phyloP scores from a whole-genome alignment of 2,888 invertebrate genomes.

The Caenorhabditis sp. region DNA sequence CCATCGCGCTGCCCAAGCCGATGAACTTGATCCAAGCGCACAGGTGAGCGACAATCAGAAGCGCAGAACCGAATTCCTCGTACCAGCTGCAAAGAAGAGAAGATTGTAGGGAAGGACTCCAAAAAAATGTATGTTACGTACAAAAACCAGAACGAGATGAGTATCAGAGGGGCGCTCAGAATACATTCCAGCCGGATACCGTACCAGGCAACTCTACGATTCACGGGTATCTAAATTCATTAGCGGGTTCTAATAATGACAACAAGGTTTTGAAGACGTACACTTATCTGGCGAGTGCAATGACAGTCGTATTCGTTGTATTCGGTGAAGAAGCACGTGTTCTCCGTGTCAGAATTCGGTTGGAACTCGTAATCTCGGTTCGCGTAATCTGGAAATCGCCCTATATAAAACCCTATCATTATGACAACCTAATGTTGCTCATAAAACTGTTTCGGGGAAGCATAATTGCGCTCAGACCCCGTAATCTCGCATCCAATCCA shows the following conservation, averaged over 20 bases:
- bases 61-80: neutral
- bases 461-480: too few species aligned
- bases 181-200: constrained; percentile 23
- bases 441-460: too few species aligned
- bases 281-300: too few species aligned
- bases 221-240: too few species aligned
- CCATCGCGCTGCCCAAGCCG: constrained; percentile 14
- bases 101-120: neutral
- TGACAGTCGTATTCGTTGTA: too few species aligned
- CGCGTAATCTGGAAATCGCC: constrained; percentile 12
- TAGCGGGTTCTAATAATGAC: too few species aligned
- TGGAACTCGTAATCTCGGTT: constrained; percentile 11
- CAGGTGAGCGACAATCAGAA: constrained; percentile 3
- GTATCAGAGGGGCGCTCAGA: constrained; percentile 24
- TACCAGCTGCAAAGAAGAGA: constrained; percentile 18
- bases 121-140: constrained; percentile 10
- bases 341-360: constrained; percentile 2
- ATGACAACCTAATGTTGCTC: too few species aligned
- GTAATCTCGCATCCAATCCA: too few species aligned
- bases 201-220: constrained; percentile 14
- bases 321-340: constrained; percentile 15
- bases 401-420: too few species aligned
- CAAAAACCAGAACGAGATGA: constrained; percentile 25
- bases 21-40: constrained; percentile 24
- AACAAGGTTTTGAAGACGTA: too few species aligned